Percentiles rank a stretch among this genome's conserved stretches.
phyloP scores from a whole-genome alignment of 2,113 vertebrate species.

The Catharus minimus region DNA sequence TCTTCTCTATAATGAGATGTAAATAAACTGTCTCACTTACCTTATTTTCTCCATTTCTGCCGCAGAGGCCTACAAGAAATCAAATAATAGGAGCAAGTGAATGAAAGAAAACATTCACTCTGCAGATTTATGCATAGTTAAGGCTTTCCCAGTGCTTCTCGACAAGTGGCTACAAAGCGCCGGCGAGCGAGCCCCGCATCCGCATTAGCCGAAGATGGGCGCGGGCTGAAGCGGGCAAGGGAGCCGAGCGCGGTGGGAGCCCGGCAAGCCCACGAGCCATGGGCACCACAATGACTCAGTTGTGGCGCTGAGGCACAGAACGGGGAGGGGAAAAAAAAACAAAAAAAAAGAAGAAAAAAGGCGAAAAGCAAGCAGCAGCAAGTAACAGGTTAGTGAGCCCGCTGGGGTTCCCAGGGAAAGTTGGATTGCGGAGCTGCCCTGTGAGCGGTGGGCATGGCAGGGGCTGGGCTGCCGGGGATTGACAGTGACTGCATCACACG shows the following conservation, averaged over 20 bases:
- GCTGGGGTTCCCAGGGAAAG: constrained; percentile 60
- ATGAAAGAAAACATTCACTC: constrained; percentile 65
- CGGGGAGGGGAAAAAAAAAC: neutral
- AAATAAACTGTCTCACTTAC: constrained; percentile 77
- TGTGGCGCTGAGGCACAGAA: constrained; percentile 66
- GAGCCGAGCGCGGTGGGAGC: constrained; percentile 69
- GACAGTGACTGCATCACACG: constrained; percentile 32
- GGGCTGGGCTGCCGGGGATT: constrained; percentile 11
- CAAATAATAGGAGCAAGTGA: constrained; percentile 77
- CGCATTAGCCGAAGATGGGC: constrained; percentile 52
- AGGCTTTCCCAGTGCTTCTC: constrained; percentile 53
- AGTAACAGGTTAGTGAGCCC: constrained; percentile 80
- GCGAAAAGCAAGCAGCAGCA: constrained; percentile 5
- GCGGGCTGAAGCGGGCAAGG: constrained; percentile 70
- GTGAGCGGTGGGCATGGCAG: constrained; percentile 9
- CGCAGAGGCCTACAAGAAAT: constrained; percentile 82
- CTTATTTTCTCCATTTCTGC: constrained; percentile 86
- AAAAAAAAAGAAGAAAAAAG: neutral
- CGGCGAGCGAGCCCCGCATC: constrained; percentile 45
- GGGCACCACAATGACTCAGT: constrained; percentile 74
- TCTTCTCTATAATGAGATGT: constrained; percentile 32
- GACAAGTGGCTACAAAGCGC: constrained; percentile 43
- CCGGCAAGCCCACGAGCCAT: constrained; percentile 66
- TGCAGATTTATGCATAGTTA: constrained; percentile 67
- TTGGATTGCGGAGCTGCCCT: constrained; percentile 37